Base-by-base conservation (phyloP, 1,140 invertebrate species). In the Papilio machaon region DNA sequence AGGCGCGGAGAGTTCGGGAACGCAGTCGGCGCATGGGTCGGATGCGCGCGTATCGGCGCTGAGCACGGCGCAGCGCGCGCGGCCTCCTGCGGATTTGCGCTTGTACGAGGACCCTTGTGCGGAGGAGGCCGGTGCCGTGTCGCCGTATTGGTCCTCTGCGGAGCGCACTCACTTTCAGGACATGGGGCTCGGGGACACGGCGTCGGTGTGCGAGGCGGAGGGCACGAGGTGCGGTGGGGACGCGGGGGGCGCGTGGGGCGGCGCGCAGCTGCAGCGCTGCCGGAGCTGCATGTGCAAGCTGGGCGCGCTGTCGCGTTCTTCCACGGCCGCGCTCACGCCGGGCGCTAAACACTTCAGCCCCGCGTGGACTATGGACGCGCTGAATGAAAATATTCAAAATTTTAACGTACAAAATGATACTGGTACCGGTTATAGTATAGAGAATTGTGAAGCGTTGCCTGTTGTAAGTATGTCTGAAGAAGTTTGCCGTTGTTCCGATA, bases 231-330 rank as follows among this genome's bases (percentile, higher is more conserved):
- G 82, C 9, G 67, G 79, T 0, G 78, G 86, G 0, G 89, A 87
- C 4, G 80, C 82, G 9, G 67, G 80, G 1, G 76, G 86, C 10
- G 89, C 90, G 90, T 83, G 81, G 17, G 86, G 88, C 8, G 86
- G 91, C 84, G 93, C 94, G 2, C 89, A 95, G 54, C 91, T 97
- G 9, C 97, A 97, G 86, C 93, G 97, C 43, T 97, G 97, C 88
- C 95, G 96, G 89, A 97, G 97, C 87, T 98, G 97, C 87, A 97
- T 97, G 86, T 97, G 97, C 79, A 97, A 97, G 90, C 92, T 97
- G 15, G 97, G 97, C 13, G 96, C 96, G 87, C 94, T 96, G 13
- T 92, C 95, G 60, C 95, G 96, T 3, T 96, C 96, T 3, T 96
- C 95, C 0, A 95, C 95, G 3, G 94, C 92, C 10, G 93, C 93